Conservation (phyloP, 2,113 vertebrate species). For the Bubo blakistoni region DNA sequence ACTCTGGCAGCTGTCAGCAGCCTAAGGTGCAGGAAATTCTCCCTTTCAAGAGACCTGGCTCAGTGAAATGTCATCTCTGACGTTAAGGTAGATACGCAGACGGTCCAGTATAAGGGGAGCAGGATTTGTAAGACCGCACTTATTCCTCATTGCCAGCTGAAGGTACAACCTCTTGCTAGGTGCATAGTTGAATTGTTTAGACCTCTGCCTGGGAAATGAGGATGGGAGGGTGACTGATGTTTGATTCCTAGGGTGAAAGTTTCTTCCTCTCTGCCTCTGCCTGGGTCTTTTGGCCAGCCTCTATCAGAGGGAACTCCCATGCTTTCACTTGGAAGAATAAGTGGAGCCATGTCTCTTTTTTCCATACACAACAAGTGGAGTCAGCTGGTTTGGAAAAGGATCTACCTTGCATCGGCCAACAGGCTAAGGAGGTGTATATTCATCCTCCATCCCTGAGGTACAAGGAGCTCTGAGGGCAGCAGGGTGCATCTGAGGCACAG, state of each 20-base stretch:
- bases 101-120: neutral
- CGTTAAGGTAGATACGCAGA: neutral
- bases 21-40: slow-evolving; percentile 53
- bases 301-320: neutral
- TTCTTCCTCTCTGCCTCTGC: neutral
- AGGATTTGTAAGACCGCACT: neutral
- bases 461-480: neutral
- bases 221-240: neutral
- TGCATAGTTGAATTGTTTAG: neutral
- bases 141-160: neutral
- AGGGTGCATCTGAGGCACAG: neutral
- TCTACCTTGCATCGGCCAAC: neutral
- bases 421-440: neutral
- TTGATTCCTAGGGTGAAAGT: neutral
- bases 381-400: neutral
- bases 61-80: slow-evolving; percentile 34
- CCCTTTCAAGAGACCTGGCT: slow-evolving; percentile 14
- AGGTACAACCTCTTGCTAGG: neutral
- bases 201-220: neutral
- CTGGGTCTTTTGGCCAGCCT: neutral
- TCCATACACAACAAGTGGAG: neutral
- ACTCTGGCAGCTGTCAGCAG: slow-evolving; percentile 19
- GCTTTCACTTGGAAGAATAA: neutral
- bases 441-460: neutral
- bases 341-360: neutral